Evolutionary conservation across 2,888 invertebrate genomes (phyloP).

Genomic region (Graphium colonna): DNA sequence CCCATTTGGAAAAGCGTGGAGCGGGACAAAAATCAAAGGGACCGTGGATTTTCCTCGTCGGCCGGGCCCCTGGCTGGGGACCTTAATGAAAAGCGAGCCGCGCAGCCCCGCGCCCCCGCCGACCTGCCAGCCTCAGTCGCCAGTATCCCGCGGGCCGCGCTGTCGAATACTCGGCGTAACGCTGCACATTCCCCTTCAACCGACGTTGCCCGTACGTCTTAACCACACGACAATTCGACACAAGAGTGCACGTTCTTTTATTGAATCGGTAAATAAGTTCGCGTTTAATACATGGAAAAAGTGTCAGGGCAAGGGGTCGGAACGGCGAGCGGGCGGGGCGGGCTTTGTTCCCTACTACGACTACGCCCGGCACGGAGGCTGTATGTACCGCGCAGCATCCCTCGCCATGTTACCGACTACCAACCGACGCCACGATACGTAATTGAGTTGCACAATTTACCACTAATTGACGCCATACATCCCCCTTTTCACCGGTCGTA

Average conservation of each 20-base stretch:
- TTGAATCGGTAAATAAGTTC: conserved; percentile 42
- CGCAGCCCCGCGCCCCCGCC: conserved; percentile 67
- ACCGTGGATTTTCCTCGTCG: conserved; percentile 45
- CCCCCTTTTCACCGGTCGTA: background rate
- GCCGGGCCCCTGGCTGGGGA: conserved; percentile 57
- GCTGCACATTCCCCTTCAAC: conserved; percentile 39
- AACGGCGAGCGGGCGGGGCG: conserved; percentile 53
- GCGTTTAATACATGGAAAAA: conserved; percentile 54
- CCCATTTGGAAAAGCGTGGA: conserved; percentile 26
- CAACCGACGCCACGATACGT: conserved; percentile 21
- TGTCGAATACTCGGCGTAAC: conserved; percentile 42
- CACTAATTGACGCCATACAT: conserved; percentile 5
- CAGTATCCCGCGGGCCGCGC: conserved; percentile 75
- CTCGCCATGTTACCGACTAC: conserved; percentile 55
- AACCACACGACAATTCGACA: conserved; percentile 3
- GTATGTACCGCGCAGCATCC: conserved; percentile 76
- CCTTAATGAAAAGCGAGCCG: conserved; percentile 64
- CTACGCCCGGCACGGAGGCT: conserved; percentile 64
- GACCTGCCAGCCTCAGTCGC: conserved; percentile 53
- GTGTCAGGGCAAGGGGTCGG: conserved; percentile 63
- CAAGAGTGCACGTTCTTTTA: conserved; percentile 23
- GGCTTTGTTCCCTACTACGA: conserved; percentile 69
- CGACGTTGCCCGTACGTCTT: conserved; percentile 17
- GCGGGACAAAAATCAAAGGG: conserved; percentile 45
- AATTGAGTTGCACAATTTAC: conserved; percentile 16